A percentile compares a stretch with the other conserved stretches of the same genome.
Conservation (phyloP, 2,888 invertebrate genomes). For the Caenorhabditis panamensis region DNA sequence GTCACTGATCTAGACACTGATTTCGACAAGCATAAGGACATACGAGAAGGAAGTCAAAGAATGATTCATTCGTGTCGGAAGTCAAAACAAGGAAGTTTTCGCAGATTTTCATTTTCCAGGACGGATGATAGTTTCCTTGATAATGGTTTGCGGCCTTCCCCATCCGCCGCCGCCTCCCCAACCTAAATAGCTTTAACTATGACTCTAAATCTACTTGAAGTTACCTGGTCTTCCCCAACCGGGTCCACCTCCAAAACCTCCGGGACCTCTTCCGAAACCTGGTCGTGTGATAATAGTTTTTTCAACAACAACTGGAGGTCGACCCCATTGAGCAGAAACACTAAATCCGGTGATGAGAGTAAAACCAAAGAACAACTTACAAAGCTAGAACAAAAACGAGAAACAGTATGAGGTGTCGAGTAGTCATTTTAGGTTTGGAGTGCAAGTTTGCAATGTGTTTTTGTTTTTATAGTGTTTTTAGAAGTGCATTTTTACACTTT, state of each 20-base stretch:
- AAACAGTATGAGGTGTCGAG: neutral
- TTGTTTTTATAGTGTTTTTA: neutral
- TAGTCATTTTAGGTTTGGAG: neutral
- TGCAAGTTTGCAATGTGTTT: neutral
- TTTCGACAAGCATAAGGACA: neutral
- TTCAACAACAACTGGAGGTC: slow-evolving; percentile 29
- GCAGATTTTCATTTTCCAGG: neutral
- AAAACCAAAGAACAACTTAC: no score
- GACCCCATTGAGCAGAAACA: slow-evolving; percentile 31
- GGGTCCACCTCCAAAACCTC: slow-evolving; percentile 11
- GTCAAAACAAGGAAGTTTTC: slow-evolving; percentile 12
- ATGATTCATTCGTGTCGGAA: neutral
- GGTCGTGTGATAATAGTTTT: slow-evolving; percentile 21
- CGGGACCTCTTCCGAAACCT: slow-evolving; percentile 16
- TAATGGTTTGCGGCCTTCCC: neutral
- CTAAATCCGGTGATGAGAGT: neutral
- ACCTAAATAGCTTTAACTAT: neutral
- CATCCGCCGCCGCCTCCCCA: slow-evolving; percentile 6
- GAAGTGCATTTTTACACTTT: neutral
- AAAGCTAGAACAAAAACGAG: neutral
- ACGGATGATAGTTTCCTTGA: slow-evolving; percentile 20
- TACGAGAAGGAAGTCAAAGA: neutral
- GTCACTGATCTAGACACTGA: slow-evolving; percentile 24
- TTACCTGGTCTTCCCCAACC: neutral
- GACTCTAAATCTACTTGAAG: no score